Evolutionary conservation across 2,797 vertebrate species (phyloP).

Genomic region (Cyclura pinguis): DNA sequence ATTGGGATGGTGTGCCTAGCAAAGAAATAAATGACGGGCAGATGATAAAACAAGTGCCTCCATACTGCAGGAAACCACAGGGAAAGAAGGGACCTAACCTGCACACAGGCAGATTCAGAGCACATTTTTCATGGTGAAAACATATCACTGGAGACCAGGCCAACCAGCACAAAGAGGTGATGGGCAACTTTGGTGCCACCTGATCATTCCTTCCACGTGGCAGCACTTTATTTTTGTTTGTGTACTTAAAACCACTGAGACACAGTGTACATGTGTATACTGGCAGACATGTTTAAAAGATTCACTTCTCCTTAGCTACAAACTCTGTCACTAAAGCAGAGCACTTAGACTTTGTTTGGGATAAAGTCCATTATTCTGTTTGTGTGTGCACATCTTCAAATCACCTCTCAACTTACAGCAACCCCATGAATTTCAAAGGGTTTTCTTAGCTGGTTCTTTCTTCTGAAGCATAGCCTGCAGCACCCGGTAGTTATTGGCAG

Average conservation of each 20-base stretch:
- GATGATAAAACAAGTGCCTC: not conserved
- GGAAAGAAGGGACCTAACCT: not conserved
- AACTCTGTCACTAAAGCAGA: not conserved
- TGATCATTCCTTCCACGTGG: not conserved
- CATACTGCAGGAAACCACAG: not conserved
- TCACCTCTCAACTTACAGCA: too few relatives aligned
- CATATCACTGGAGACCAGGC: not conserved
- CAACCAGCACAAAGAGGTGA: not conserved
- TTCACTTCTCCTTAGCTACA: not conserved
- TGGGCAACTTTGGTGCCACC: not conserved
- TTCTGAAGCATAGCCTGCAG: too few relatives aligned
- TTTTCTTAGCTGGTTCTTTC: too few relatives aligned
- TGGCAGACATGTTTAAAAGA: not conserved
- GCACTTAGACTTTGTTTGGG: too few relatives aligned
- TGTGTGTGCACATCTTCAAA: too few relatives aligned
- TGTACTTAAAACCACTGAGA: not conserved
- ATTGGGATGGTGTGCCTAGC: not conserved
- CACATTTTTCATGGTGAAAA: not conserved
- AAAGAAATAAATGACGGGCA: not conserved
- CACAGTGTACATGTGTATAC: not conserved
- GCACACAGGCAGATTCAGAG: not conserved
- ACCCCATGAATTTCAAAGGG: too few relatives aligned
- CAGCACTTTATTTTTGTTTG: not conserved
- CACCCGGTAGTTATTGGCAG: too few relatives aligned
- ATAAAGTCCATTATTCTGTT: too few relatives aligned